These are phyloP conservation scores for Drosophila serrata DNA, from an alignment of 1,140 invertebrate species.

Conservation along the genomic window DNA sequence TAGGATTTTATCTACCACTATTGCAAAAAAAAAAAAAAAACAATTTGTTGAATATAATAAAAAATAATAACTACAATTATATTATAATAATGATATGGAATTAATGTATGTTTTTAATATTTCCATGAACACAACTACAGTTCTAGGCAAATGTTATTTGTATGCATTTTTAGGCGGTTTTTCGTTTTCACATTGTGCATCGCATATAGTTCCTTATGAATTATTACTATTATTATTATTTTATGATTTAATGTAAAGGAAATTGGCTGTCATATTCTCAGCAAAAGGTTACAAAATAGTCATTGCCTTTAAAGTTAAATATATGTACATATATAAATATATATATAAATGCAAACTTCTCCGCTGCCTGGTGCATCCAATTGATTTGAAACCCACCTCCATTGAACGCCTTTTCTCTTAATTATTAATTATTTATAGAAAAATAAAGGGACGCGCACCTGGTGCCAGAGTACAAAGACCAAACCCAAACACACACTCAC, in stretches of 20 bases:
- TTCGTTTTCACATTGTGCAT: not conserved
- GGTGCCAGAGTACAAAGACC: slow-evolving; percentile 64
- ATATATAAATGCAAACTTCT: not conserved
- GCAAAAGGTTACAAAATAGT: not conserved
- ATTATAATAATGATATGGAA: too few species aligned
- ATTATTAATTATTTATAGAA: slow-evolving; percentile 21
- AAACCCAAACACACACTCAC: slow-evolving; percentile 7
- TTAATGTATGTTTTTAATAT: too few species aligned
- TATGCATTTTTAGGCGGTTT: not conserved
- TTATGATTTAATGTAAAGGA: not conserved
- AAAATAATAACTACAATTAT: too few species aligned
- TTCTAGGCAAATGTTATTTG: too few species aligned
- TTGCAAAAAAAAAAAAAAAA: too few species aligned
- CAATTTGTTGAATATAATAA: too few species aligned
- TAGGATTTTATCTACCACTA: too few species aligned
- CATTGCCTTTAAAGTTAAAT: not conserved
- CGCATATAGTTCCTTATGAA: not conserved
- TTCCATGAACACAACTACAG: not conserved
- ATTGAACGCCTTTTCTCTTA: not conserved
- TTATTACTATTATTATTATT: not conserved
- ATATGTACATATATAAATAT: not conserved
- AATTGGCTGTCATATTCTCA: not conserved
- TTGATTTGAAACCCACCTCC: slow-evolving; percentile 2
- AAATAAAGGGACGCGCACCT: slow-evolving; percentile 56
- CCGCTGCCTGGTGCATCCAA: not conserved